These are phyloP conservation scores for Liolophura sinensis DNA, from an alignment of 1,140 invertebrate species.

Conservation along the genomic window DNA sequence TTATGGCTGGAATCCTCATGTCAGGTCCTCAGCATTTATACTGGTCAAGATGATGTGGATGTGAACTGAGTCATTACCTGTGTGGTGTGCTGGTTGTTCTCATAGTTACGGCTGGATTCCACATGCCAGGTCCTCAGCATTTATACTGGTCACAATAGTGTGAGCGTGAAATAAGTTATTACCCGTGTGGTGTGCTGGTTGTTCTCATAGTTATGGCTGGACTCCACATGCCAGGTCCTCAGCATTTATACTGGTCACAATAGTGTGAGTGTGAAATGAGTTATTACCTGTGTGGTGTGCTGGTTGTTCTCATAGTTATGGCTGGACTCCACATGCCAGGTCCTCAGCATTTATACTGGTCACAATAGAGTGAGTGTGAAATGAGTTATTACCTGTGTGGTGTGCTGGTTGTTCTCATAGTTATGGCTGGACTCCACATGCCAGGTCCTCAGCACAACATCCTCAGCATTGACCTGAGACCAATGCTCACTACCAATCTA, in stretches of 20 bases:
- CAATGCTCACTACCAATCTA: constrained; percentile 50
- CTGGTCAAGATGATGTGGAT: neutral
- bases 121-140: constrained; percentile 53
- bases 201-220: constrained; percentile 53
- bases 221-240: constrained; percentile 51
- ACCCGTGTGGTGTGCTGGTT: constrained; percentile 51
- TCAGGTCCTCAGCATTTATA: constrained; percentile 56
- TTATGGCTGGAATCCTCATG: constrained; percentile 46
- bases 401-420: constrained; percentile 54
- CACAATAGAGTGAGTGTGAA: neutral
- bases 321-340: constrained; percentile 44
- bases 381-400: constrained; percentile 36
- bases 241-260: constrained; percentile 36
- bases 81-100: constrained; percentile 50
- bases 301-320: constrained; percentile 56
- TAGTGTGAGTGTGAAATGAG: neutral
- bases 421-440: constrained; percentile 55
- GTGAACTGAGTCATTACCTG: constrained; percentile 36
- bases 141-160: constrained; percentile 34
- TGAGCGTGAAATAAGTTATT: constrained; percentile 5
- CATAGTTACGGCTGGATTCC: constrained; percentile 50
- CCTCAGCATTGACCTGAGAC: constrained; percentile 45
- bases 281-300: constrained; percentile 45
- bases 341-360: constrained; percentile 27
- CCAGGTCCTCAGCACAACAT: constrained; percentile 52